Conservation (phyloP, 2,797 vertebrate species). For the Manis pentadactyla region DNA sequence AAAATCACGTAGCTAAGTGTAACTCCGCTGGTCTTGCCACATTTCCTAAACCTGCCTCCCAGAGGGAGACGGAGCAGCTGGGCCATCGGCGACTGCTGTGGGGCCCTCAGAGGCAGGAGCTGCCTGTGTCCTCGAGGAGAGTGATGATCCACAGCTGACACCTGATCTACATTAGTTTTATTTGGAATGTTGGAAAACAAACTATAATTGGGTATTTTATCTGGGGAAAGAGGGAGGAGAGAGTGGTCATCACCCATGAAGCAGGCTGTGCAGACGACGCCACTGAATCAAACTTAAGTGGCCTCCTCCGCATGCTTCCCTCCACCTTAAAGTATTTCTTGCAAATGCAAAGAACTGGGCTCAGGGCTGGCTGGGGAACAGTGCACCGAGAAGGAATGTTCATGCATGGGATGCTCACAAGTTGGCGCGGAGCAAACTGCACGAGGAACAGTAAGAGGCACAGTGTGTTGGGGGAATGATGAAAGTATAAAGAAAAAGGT, state of each 20-base stretch:
- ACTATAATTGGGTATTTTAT: background rate
- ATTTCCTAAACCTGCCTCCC: too few species aligned
- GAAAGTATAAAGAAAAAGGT: background rate
- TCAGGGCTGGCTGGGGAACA: background rate
- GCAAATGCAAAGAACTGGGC: background rate
- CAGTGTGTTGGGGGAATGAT: accelerated
- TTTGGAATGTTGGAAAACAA: background rate
- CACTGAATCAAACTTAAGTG: accelerated
- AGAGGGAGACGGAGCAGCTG: accelerated
- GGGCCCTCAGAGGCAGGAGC: accelerated
- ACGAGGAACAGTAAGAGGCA: accelerated
- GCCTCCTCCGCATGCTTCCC: accelerated
- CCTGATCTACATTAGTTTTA: background rate
- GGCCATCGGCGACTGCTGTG: accelerated
- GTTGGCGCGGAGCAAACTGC: accelerated
- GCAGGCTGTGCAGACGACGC: accelerated
- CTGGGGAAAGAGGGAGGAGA: background rate
- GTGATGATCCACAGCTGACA: background rate
- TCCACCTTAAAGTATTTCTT: background rate
- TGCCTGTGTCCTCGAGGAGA: background rate
- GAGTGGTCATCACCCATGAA: accelerated
- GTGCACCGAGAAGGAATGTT: accelerated
- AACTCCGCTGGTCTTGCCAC: accelerated
- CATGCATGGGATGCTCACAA: background rate
- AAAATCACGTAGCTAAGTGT: background rate